Evolutionary conservation across 2,888 invertebrate genomes (phyloP).

Genomic region (Macroteleia sp.): DNA sequence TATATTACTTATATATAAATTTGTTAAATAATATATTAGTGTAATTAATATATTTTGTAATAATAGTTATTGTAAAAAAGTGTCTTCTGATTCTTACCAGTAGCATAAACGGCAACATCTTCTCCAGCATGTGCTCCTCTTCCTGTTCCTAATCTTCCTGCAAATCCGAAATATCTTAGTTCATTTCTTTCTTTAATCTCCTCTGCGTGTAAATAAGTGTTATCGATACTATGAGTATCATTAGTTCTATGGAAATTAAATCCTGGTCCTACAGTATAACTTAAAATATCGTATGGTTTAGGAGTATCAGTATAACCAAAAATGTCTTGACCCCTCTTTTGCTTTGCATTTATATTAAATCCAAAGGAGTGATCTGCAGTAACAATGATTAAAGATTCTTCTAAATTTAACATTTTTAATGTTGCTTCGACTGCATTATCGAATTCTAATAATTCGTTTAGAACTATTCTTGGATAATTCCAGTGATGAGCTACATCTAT

Average conservation of each 20-base stretch:
- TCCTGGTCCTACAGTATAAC: slow-evolving; percentile 88
- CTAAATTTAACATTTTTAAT: slow-evolving; percentile 82
- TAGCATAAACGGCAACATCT: slow-evolving; percentile 88
- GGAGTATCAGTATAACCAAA: slow-evolving; percentile 82
- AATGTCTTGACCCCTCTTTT: slow-evolving; percentile 86
- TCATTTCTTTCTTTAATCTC: slow-evolving; percentile 76
- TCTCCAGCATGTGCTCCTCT: slow-evolving; percentile 87
- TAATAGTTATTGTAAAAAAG: too few species aligned
- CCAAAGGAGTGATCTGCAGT: slow-evolving; percentile 87
- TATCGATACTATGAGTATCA: slow-evolving; percentile 71
- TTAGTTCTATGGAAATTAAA: slow-evolving; percentile 84
- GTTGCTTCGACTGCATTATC: slow-evolving; percentile 87
- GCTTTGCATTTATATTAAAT: slow-evolving; percentile 87
- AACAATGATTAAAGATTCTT: slow-evolving; percentile 88
- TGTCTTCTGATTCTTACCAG: too few species aligned
- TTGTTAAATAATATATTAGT: too few species aligned
- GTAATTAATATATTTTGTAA: too few species aligned
- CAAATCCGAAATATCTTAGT: slow-evolving; percentile 85
- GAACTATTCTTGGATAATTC: too few species aligned
- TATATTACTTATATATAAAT: too few species aligned
- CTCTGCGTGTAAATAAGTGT: slow-evolving; percentile 78
- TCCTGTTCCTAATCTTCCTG: slow-evolving; percentile 84
- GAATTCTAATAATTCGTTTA: slow-evolving; percentile 87
- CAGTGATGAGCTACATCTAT: slow-evolving; percentile 89
- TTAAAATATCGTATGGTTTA: slow-evolving; percentile 86